Conservation (phyloP, 2,888 invertebrate species). For the Apoda limacodes region DNA sequence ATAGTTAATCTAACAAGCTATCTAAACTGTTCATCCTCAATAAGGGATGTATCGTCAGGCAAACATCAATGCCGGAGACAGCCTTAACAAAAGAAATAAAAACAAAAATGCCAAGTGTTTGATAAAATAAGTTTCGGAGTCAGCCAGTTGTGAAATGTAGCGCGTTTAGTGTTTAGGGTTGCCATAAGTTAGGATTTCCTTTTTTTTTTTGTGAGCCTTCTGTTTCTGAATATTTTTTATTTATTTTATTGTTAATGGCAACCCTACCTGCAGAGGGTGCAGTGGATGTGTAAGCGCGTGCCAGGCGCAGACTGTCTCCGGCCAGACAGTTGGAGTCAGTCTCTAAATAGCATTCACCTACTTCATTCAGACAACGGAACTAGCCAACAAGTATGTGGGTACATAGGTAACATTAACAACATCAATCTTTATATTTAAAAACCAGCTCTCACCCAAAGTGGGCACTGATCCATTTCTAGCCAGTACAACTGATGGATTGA, state of each 20-base stretch:
- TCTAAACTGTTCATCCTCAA: slow-evolving; percentile 42
- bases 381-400: slow-evolving; percentile 52
- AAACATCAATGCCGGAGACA: slow-evolving; percentile 46
- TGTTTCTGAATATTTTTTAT: too few relatives aligned
- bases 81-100: too few relatives aligned
- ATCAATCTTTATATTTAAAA: slow-evolving; percentile 54
- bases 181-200: too few relatives aligned
- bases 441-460: slow-evolving; percentile 72
- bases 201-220: too few relatives aligned
- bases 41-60: slow-evolving; percentile 36
- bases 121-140: too few relatives aligned
- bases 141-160: too few relatives aligned
- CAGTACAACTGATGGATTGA: slow-evolving; percentile 71
- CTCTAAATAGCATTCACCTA: slow-evolving; percentile 66
- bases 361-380: slow-evolving; percentile 61
- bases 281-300: slow-evolving; percentile 14
- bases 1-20: slow-evolving; percentile 52
- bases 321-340: slow-evolving; percentile 45
- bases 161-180: too few relatives aligned
- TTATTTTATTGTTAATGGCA: too few relatives aligned
- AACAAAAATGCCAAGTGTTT: too few relatives aligned
- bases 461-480: slow-evolving; percentile 74
- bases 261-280: slow-evolving; percentile 2
- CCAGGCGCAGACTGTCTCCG: slow-evolving; percentile 44
- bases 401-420: slow-evolving; percentile 55